These are phyloP conservation scores for Tromatobia lineatoria DNA, from an alignment of 2,888 invertebrate species.

Conservation along the genomic window DNA sequence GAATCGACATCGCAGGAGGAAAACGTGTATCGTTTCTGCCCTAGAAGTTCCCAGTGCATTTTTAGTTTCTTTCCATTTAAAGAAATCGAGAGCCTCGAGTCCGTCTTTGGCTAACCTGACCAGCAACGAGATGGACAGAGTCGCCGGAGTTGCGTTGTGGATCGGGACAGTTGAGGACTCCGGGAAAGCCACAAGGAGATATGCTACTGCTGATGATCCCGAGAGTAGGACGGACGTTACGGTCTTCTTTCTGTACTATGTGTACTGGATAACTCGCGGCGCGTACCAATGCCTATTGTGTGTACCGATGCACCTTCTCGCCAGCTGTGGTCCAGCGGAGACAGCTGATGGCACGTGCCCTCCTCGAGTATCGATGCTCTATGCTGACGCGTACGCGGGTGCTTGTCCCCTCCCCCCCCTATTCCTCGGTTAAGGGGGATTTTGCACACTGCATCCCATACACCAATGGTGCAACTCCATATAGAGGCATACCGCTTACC, in stretches of 20 bases:
- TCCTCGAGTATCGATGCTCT: conserved; percentile 77
- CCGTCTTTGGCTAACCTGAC: conserved; percentile 34
- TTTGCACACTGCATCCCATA: conserved; percentile 76
- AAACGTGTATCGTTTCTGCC: conserved; percentile 8
- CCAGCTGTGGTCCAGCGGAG: conserved; percentile 82
- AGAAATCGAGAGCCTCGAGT: conserved; percentile 2
- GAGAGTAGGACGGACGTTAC: conserved; percentile 30
- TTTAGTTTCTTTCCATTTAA: conserved; percentile 1
- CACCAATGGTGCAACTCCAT: conserved; percentile 77
- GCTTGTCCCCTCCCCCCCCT: conserved; percentile 18
- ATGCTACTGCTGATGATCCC: conserved; percentile 36
- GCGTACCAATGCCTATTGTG: conserved; percentile 58
- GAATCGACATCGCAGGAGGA: neutral
- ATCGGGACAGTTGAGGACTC: conserved; percentile 1
- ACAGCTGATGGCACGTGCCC: conserved; percentile 85
- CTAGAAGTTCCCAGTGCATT: neutral
- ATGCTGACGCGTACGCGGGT: conserved; percentile 62
- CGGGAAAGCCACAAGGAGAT: conserved; percentile 25
- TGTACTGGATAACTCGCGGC: conserved; percentile 21
- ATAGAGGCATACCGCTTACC: conserved; percentile 71
- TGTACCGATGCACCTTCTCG: conserved; percentile 75
- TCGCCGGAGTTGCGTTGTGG: conserved; percentile 50
- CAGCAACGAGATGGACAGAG: conserved; percentile 50
- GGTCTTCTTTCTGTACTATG: conserved; percentile 10
- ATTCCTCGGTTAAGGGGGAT: conserved; percentile 70